Evolutionary conservation across 2,797 vertebrate species (phyloP).

Genomic region (Onychomys leucogaster): DNA sequence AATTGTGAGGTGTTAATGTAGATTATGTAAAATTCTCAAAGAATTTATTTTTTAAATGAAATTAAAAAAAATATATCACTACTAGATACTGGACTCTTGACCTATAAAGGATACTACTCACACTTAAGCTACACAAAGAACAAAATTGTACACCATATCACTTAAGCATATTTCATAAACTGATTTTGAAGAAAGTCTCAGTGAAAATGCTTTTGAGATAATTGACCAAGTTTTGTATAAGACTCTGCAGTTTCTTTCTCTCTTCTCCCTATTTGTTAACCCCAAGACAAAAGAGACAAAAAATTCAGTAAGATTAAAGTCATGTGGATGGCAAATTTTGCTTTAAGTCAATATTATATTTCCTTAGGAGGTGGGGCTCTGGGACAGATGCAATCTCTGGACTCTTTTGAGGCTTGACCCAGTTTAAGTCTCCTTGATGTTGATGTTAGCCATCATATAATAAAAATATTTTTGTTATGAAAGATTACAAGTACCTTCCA

Average conservation of each 20-base stretch:
- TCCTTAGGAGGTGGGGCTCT: neutral
- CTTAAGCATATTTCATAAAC: neutral
- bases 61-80: neutral
- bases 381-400: neutral
- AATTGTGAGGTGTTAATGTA: neutral
- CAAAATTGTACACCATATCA: neutral
- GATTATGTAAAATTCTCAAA: neutral
- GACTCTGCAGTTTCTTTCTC: neutral
- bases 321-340: neutral
- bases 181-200: neutral
- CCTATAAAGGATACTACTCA: neutral
- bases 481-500: neutral
- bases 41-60: neutral
- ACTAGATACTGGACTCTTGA: neutral
- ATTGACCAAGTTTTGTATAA: neutral
- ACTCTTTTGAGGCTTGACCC: neutral
- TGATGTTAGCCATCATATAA: neutral
- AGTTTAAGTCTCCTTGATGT: neutral
- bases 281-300: neutral
- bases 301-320: neutral
- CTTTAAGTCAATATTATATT: conserved; percentile 31
- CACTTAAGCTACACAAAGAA: neutral
- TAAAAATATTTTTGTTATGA: neutral
- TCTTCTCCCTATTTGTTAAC: neutral
- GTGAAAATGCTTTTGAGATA: neutral